phyloP scores from a whole-genome alignment of 2,113 vertebrate genomes.

The Boleophthalmus pectinirostris region DNA sequence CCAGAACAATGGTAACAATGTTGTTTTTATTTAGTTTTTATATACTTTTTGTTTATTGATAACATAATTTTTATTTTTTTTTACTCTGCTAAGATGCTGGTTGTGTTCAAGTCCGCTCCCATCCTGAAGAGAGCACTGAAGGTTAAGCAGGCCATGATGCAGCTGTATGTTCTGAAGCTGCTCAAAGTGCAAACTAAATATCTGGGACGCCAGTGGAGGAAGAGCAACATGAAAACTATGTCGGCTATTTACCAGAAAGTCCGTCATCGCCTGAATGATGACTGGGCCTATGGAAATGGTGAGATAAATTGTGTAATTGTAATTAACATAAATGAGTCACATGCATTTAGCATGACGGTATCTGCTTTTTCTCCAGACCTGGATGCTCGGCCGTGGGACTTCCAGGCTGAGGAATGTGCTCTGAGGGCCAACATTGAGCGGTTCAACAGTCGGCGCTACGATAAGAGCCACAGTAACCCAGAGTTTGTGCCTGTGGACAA shows the following conservation, averaged over 20 bases:
- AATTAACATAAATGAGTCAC: background rate
- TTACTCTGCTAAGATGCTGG: conserved; percentile 85
- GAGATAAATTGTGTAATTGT: conserved; percentile 32
- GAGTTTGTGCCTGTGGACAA: conserved; percentile 97
- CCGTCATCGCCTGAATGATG: conserved; percentile 93
- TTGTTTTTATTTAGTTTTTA: background rate
- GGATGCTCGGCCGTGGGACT: conserved; percentile 97
- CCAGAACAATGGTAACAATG: conserved; percentile 90
- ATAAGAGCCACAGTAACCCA: conserved; percentile 87
- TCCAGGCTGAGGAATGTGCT: conserved; percentile 96
- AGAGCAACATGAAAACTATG: conserved; percentile 99
- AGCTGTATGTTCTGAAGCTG: conserved; percentile 95
- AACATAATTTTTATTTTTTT: too few relatives aligned
- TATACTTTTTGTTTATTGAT: too few relatives aligned
- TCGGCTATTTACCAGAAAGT: conserved; percentile 99
- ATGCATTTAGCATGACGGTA: background rate
- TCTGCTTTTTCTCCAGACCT: conserved; percentile 80
- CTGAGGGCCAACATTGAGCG: conserved; percentile 95
- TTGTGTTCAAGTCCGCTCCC: conserved; percentile 98
- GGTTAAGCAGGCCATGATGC: conserved; percentile 99
- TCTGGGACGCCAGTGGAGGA: conserved; percentile 96
- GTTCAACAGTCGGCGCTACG: conserved; percentile 94
- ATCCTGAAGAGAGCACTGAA: conserved; percentile 98
- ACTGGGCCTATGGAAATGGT: conserved; percentile 98
- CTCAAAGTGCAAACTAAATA: conserved; percentile 99